These are phyloP conservation scores for Helicolenus hilgendorfi DNA, from an alignment of 2,797 vertebrate species.

Conservation along the genomic window DNA sequence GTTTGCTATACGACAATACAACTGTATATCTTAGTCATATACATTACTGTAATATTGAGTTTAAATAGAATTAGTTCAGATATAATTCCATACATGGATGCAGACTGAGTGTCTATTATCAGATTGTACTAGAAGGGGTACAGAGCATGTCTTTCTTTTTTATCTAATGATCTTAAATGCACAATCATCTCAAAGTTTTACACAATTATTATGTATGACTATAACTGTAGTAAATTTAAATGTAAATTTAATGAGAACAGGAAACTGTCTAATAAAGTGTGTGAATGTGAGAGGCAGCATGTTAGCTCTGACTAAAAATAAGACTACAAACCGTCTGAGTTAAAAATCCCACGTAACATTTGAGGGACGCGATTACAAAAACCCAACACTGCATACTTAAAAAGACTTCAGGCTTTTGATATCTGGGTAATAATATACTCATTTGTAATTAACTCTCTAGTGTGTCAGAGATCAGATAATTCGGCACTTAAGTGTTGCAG, in stretches of 20 bases:
- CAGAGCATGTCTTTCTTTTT: background rate
- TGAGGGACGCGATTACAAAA: conserved; percentile 59
- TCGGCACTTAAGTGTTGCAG: conserved; percentile 74
- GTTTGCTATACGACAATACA: conserved; percentile 14
- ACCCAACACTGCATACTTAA: background rate
- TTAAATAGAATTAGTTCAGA: conserved; percentile 22
- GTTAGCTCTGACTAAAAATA: conserved; percentile 54
- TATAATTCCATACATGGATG: conserved; percentile 6
- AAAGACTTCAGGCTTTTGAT: background rate
- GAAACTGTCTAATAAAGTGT: background rate
- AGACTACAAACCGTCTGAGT: conserved; percentile 31
- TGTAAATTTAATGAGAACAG: background rate
- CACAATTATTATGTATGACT: background rate
- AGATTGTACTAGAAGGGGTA: conserved; percentile 37
- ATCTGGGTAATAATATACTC: background rate
- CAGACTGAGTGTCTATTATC: background rate
- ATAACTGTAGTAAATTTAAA: background rate
- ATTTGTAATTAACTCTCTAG: background rate
- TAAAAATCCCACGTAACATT: conserved; percentile 64
- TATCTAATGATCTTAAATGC: background rate
- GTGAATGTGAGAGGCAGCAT: conserved; percentile 53
- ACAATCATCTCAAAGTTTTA: background rate
- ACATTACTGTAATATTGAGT: background rate
- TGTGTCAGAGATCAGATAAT: conserved; percentile 22
- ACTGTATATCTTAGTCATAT: background rate